Percentiles rank a stretch among this genome's conserved stretches.
Evolutionary conservation across 2,797 vertebrate genomes (phyloP).

Genomic region (Catamblyrhynchus diadema): DNA sequence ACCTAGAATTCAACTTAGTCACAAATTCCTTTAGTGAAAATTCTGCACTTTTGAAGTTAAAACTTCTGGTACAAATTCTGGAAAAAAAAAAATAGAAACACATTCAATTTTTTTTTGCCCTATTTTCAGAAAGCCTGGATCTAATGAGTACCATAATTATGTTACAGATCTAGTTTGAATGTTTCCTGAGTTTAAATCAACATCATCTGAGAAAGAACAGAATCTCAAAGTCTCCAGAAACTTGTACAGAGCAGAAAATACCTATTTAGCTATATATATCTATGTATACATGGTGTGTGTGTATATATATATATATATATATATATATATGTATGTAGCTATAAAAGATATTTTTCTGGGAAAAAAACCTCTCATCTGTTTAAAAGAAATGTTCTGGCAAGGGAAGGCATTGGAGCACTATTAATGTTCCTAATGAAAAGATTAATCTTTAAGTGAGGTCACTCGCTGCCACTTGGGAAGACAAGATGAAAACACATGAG

Average conservation of each 20-base stretch:
- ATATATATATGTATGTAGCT: not conserved
- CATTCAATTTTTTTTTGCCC: accelerated
- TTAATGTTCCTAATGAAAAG: not conserved
- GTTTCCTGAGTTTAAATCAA: not conserved
- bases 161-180: not conserved
- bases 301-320: too few species aligned
- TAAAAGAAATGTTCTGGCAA: not conserved
- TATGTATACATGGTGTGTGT: too few species aligned
- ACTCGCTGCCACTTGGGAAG: not conserved
- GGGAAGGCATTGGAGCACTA: not conserved
- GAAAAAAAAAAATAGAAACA: not conserved
- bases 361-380: not conserved
- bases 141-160: not conserved
- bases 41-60: not conserved
- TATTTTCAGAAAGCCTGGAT: not conserved
- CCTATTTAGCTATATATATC: not conserved
- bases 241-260: not conserved
- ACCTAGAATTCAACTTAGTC: not conserved
- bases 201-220: not conserved
- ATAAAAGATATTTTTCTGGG: not conserved
- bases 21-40: not conserved
- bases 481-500: not conserved
- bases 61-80: not conserved
- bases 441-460: not conserved
- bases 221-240: not conserved